These are phyloP conservation scores for Iphiclides podalirius DNA, from an alignment of 2,888 invertebrate genomes.

Conservation along the genomic window DNA sequence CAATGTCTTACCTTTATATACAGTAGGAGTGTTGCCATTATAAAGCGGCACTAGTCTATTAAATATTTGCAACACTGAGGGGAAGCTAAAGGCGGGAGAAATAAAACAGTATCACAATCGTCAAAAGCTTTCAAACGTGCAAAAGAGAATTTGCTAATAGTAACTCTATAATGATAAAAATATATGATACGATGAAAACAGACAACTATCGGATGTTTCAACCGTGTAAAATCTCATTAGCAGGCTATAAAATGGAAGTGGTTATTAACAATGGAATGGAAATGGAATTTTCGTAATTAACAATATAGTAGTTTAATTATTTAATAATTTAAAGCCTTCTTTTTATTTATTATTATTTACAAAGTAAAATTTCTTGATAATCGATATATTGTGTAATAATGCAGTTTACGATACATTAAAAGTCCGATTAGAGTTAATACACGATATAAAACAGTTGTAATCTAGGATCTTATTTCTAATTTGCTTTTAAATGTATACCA, in stretches of 20 bases:
- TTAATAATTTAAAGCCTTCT: no score
- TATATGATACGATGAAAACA: neutral
- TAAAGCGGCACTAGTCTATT: conserved; percentile 44
- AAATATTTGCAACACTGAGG: conserved; percentile 52
- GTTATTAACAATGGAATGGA: conserved; percentile 2
- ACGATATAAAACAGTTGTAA: no score
- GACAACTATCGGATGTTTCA: conserved; percentile 3
- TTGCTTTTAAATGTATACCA: no score
- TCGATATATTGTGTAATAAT: no score
- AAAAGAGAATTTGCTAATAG: conserved; percentile 33
- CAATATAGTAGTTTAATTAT: no score
- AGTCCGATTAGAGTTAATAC: no score
- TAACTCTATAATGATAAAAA: conserved; percentile 4
- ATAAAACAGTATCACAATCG: conserved; percentile 80
- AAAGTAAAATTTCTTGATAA: no score
- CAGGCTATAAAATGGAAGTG: neutral
- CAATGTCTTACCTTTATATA: conserved; percentile 53
- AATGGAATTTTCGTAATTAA: no score
- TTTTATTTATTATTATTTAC: no score
- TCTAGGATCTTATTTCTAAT: no score
- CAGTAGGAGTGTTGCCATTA: conserved; percentile 47
- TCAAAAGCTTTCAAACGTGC: conserved; percentile 81
- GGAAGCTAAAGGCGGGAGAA: conserved; percentile 46
- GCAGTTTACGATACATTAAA: no score
- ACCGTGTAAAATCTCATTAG: neutral